These are phyloP conservation scores for Agrochola litura DNA, from an alignment of 2,888 invertebrate species.

Conservation along the genomic window DNA sequence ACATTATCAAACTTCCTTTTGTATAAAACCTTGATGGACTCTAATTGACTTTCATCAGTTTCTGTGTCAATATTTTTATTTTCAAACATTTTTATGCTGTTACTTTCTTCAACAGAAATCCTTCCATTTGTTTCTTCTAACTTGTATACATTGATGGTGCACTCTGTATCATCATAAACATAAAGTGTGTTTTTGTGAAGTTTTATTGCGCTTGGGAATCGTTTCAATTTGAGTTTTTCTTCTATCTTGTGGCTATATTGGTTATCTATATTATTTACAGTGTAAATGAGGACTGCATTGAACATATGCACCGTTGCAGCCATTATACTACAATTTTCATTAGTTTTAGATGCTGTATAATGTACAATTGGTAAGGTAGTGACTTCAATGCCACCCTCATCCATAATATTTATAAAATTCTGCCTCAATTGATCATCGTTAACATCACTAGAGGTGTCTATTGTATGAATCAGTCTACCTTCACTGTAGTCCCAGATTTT, in stretches of 20 bases:
- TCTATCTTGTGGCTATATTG: constrained; percentile 75
- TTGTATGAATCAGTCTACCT: constrained; percentile 90
- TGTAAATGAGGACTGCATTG: constrained; percentile 87
- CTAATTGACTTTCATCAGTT: constrained; percentile 70
- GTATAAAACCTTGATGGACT: constrained; percentile 91
- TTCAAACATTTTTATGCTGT: constrained; percentile 76
- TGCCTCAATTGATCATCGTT: constrained; percentile 83
- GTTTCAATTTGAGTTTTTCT: constrained; percentile 80
- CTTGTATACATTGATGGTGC: constrained; percentile 78
- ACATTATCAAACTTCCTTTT: constrained; percentile 95
- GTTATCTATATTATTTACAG: constrained; percentile 73
- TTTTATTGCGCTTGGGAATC: constrained; percentile 85
- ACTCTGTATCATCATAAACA: constrained; percentile 79
- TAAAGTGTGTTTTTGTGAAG: constrained; percentile 79
- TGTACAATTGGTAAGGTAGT: constrained; percentile 88
- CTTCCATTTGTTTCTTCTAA: constrained; percentile 71
- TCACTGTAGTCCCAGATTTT: constrained; percentile 93
- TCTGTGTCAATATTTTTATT: constrained; percentile 56
- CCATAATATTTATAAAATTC: constrained; percentile 88
- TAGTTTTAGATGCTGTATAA: constrained; percentile 78
- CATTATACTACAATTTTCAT: constrained; percentile 82
- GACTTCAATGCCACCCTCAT: constrained; percentile 90
- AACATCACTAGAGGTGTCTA: constrained; percentile 83
- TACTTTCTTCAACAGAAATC: constrained; percentile 67
- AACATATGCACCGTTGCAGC: constrained; percentile 89